phyloP scores from a whole-genome alignment of 2,888 invertebrate species.

The Resseliella maxima region DNA sequence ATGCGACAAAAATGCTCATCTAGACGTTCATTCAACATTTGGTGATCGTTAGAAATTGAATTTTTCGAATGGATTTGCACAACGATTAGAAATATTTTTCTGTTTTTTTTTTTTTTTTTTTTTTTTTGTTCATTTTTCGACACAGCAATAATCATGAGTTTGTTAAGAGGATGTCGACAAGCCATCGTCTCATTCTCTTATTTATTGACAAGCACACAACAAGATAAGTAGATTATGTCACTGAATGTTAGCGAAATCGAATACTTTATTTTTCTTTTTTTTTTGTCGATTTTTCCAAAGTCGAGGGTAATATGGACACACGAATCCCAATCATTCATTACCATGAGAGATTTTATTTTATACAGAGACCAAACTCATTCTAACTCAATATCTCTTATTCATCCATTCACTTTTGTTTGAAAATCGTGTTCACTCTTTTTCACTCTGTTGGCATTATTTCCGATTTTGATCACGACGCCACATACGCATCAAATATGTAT shows the following conservation, averaged over 20 bases:
- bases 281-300: too few species aligned
- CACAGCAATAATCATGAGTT: background rate
- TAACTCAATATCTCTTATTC: too few species aligned
- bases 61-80: background rate
- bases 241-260: slow-evolving; percentile 44
- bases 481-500: slow-evolving; percentile 33
- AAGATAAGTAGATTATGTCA: slow-evolving; percentile 51
- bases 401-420: too few species aligned
- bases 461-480: slow-evolving; percentile 46
- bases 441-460: slow-evolving; percentile 38
- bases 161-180: background rate
- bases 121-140: background rate
- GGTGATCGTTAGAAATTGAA: background rate
- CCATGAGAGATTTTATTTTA: background rate
- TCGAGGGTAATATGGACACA: background rate
- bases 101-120: background rate
- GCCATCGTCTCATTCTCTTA: background rate
- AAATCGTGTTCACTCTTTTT: too few species aligned
- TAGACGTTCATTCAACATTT: background rate
- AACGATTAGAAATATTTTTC: background rate
- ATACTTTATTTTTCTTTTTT: background rate
- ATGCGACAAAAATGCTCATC: background rate
- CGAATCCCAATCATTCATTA: background rate
- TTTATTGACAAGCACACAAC: slow-evolving; percentile 32
- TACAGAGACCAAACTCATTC: too few species aligned